phyloP scores from a whole-genome alignment of 2,113 vertebrate species.

The Andinoacara biseriatus region DNA sequence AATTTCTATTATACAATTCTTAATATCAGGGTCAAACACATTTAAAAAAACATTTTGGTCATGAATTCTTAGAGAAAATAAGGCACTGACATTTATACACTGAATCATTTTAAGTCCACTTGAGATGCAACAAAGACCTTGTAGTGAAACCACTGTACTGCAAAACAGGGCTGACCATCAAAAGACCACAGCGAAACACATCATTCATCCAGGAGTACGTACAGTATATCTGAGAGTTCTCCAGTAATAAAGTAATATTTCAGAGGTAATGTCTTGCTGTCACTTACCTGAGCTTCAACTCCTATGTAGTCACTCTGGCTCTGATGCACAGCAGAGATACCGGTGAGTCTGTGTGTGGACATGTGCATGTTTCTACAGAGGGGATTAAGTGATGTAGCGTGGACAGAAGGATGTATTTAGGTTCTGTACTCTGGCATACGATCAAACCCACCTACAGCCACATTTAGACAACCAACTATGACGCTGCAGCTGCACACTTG shows the following conservation, averaged over 20 bases:
- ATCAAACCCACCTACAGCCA: constrained; percentile 22
- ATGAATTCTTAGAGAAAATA: not conserved
- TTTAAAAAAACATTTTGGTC: not conserved
- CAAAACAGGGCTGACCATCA: not conserved
- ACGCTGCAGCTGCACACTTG: not conserved
- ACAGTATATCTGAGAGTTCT: not conserved
- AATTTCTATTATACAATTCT: not conserved
- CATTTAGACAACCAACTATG: constrained; percentile 17
- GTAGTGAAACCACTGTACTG: not conserved
- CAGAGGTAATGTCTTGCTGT: not conserved
- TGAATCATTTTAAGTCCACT: not conserved
- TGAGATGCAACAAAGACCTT: not conserved
- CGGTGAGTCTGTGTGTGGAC: constrained; percentile 35
- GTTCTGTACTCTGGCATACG: constrained; percentile 24
- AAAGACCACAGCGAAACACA: not conserved
- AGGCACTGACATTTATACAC: too few relatives aligned
- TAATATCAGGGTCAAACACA: not conserved
- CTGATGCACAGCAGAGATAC: constrained; percentile 23
- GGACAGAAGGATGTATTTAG: constrained; percentile 33
- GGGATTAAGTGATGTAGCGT: constrained; percentile 43
- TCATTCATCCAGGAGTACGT: not conserved
- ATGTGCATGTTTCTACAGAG: constrained; percentile 52
- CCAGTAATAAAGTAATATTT: not conserved
- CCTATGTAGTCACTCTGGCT: constrained; percentile 6
- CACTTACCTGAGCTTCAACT: constrained; percentile 28